Percentiles rank a stretch among this genome's conserved stretches.
These are phyloP conservation scores for Proisotoma minuta DNA, from an alignment of 2,888 invertebrate genomes.

Conservation along the genomic window DNA sequence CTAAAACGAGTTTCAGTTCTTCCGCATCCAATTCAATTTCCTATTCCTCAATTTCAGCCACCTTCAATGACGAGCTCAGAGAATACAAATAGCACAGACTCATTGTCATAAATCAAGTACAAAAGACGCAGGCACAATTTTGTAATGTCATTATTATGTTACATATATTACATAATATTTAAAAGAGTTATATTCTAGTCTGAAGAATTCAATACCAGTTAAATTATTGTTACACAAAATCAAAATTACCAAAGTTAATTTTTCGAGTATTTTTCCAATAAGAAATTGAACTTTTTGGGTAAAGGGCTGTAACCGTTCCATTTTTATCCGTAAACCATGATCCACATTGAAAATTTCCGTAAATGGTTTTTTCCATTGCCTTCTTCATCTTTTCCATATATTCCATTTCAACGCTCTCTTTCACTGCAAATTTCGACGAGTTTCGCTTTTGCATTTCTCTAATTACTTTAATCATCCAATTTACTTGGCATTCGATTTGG, in stretches of 20 bases:
- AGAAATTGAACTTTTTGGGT: background rate
- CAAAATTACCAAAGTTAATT: background rate
- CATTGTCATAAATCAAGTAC: too few species aligned
- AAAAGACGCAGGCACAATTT: too few species aligned
- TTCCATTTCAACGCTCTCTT: background rate
- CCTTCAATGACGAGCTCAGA: background rate
- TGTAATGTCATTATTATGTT: too few species aligned
- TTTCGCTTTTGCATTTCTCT: background rate
- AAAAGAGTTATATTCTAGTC: too few species aligned
- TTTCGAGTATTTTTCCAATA: background rate
- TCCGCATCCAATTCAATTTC: background rate
- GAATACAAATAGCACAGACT: background rate
- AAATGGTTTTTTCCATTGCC: background rate
- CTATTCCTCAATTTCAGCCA: background rate
- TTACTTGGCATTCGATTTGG: too few species aligned
- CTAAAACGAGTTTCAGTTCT: conserved; percentile 24
- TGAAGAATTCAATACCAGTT: too few species aligned
- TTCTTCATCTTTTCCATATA: background rate
- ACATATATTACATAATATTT: too few species aligned
- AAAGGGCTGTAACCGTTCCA: background rate
- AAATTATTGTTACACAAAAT: too few species aligned
- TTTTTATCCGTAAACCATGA: background rate
- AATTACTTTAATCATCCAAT: too few species aligned
- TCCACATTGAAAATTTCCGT: background rate
- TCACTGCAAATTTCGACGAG: background rate